Evolutionary conservation across 2,888 invertebrate genomes (phyloP), one percentile per base, ranked within the genome.

Genomic region (Elysia crispata): DNA sequence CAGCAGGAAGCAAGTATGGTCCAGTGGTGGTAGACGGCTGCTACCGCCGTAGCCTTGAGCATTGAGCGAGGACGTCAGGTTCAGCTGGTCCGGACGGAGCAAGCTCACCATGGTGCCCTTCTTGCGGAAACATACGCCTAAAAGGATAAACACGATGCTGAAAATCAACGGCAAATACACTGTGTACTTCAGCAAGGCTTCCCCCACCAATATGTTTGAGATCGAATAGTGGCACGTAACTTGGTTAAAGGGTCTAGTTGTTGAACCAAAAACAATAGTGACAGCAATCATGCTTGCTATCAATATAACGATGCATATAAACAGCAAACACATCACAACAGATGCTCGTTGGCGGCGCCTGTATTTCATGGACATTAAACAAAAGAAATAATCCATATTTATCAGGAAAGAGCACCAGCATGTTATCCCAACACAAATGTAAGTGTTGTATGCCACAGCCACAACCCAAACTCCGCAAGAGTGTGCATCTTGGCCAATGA

Each of bases 321-420:
- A 41, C 41, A 41, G 3, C 41, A 41, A 6, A 41, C 41, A 41
- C 41, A 11, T 6, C 3, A 41, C 11, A 41, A 41, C 41, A 11
- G 41, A 41, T 20, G n/a, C 73, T 1, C 73, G 57, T 13, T 57
- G 60, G 31, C 60, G 31, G 30, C 73, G 20, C n/a, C 57, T 73
- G 30, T 73, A 73, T 0, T 25, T 25, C 6, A 49, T 30, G 8
- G 73, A 73, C 60, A 57, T 73, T 28, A 73, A 57, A 25, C 73
- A 73, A 1, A 73, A 1, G n/a, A 73, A 60, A 30, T 31, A 73
- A 6, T 73, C 73, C 6, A 73, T 5, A 28, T 73, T 73, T 30
- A 73, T 20, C 1, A 73, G 30, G 0, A 73, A 18, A 1, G 57
- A 30, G 1, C 57, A 30, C 73, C 73, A 73, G 6, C 25, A 13